Base-by-base conservation (phyloP, 2,113 vertebrate genomes). In the Zingel zingel region DNA sequence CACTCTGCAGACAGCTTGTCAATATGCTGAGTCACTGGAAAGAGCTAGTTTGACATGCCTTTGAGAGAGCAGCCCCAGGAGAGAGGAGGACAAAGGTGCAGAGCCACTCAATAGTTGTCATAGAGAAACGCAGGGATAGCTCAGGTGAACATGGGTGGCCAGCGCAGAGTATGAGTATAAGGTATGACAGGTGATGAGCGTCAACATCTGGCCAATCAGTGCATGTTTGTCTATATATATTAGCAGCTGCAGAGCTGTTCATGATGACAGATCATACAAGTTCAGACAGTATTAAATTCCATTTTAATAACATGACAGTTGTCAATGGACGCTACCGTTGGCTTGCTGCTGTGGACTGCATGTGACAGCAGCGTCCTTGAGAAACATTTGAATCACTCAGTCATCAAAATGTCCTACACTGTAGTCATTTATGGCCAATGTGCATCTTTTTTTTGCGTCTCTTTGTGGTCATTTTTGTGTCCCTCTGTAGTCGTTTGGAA, bases 21-120 rank as follows among this genome's bases (percentile, higher is more conserved):
- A 73, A 82, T 86, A 84, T 57, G 79, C 82, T 65, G 87, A 82
- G 77, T 88, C 82, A 86, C 75, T 72, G 73, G 66, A 72, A 74
- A 77, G 83, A 74, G 63, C 27, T 16, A 21, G 27, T 14, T 9
- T 71, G 86, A 88, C 74, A 56, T 74, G 80, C 16, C 25, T 83
- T 78, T 14, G 63, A 77, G 73, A 68, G 64, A 63, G 68, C n/a
- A 11, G 62, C 47, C 71, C 21, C 6, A 5, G 30, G 58, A 80
- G 75, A 57, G 67, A 62, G 48, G 67, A 80, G 79, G 80, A 79
- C 61, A 69, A 59, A 56, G 48, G 72, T 62, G n/a, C 13, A 72
- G 66, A 68, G 73, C 5, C 66, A 45, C 71, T 85, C 68, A 25
- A 33, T 69, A 9, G 65, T 36, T 80, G 18, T 71, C 30, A 62